Base-by-base conservation (phyloP, 2,888 invertebrate species). In the Eupithecia dodoneata region DNA sequence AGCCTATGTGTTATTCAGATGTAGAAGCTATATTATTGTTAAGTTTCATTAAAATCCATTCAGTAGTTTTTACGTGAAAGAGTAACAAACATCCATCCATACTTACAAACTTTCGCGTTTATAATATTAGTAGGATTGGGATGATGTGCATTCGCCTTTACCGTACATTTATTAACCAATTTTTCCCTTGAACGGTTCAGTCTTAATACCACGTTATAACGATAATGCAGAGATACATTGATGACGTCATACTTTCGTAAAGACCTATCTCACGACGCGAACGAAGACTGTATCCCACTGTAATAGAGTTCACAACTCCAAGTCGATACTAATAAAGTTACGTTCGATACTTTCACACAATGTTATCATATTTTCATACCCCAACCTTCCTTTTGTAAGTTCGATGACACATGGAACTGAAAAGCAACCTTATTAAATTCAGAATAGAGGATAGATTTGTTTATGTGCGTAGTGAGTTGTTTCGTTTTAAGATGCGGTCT, bases 161-260 rank as follows among this genome's bases (percentile, higher is more conserved):
- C 80, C 73, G 76, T 87, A 90, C 89, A 92, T 93, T 92, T 93
- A 93, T 93, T 92, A 93, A 92, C 88, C 93, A 93, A 94, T 94
- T 94, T 94, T 93, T 93, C 93, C 90, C 91, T 90, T 88, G 90
- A 94, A 91, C 92, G 91, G 87, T 92, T 93, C 88, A 79, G 85
- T 90, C 91, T 91, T 94, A 93, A 94, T 93, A 87, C 91, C 84
- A 75, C 85, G 88, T 91, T 91, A 92, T 91, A 90, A 92, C 90
- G 93, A 91, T 94, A 93, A 94, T 92, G 87, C 85, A 90, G 92
- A 93, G 90, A 83, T 82, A 81, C 80, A 94, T 94, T 93, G 93
- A 93, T 92, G 92, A 91, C 85, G 80, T 59, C 70, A 75, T 49
- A 47, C 13, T 63, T 72, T 18, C 74, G 74, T 83, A 90, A 90